Evolutionary conservation across 2,888 invertebrate species (phyloP), one percentile per base, ranked within the genome.

Genomic region (Archaeoteleia sp.): DNA sequence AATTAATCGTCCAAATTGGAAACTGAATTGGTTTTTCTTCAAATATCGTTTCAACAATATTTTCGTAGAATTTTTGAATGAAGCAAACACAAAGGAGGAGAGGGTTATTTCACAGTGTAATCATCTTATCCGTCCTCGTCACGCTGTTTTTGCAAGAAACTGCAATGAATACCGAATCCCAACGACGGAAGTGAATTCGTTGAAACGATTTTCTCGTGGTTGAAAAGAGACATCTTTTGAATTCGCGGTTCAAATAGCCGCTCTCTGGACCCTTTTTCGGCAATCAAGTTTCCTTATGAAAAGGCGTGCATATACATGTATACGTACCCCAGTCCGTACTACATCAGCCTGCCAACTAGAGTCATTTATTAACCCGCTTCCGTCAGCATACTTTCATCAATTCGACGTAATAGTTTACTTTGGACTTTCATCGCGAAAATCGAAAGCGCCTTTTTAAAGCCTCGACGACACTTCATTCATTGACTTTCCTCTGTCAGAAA

Each of bases 211-310:
- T 63, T 40, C 42, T 35, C 39, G 35, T 37, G 46, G 35, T 30
- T 61, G 48, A 57, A 58, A 67, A 61, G 62, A 39, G 58, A 68
- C 58, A 49, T 63, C 57, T 58, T 68, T 63, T 62, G 58, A 58
- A 68, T 54, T 34, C 42, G 45, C 20, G 42, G 27, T 25, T 57
- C 51, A 37, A 20, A 29, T 35, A 45, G 27, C 51, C 17, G 37
- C 43, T 27, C 60, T 17, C 30, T 8, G 23, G 29, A 40, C 35
- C 46, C 42, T 46, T 32, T 48, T 40, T 35, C 49, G 30, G 45
- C 57, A 57, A 60, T 54, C 60, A 42, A 63, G 42, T 60, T 67
- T 51, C 8, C 51, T 67, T 40, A 37, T 65, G 48, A 60, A 65
- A 67, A 67, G 55, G 37, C 55, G 17, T 13, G 27, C 34, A 32